Conservation (phyloP, 2,797 vertebrate genomes). For the Pantherophis vulpinus region DNA sequence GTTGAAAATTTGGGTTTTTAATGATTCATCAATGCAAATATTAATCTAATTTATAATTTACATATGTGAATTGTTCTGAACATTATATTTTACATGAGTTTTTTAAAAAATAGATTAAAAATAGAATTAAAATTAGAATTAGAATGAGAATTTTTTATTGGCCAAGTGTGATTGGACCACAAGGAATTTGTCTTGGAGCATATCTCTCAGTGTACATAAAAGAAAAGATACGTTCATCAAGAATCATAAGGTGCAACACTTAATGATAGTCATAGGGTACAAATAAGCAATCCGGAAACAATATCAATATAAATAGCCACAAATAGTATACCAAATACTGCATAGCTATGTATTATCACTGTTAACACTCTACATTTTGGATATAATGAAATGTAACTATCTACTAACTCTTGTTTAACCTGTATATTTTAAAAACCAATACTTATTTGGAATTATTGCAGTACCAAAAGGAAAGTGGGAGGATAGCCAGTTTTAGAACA, state of each 20-base stretch:
- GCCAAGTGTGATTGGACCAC: no score
- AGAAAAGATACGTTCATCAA: no score
- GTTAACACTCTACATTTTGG: not conserved
- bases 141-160: no score
- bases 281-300: no score
- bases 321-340: not conserved
- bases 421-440: not conserved
- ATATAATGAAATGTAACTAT: not conserved
- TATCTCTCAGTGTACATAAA: no score
- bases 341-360: not conserved
- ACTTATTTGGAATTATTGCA: not conserved
- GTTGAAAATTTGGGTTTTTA: not conserved
- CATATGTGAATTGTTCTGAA: not conserved
- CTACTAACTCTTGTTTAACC: not conserved
- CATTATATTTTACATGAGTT: not conserved
- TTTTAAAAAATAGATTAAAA: not conserved
- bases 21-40: not conserved
- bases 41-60: constrained; percentile 8
- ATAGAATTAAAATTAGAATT: no score
- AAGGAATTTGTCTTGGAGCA: no score
- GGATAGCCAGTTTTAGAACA: not conserved
- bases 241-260: no score
- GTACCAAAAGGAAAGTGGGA: not conserved
- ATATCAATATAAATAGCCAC: not conserved
- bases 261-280: no score